Conservation (phyloP, 2,113 vertebrate species). For the Alligator mississippiensis region DNA sequence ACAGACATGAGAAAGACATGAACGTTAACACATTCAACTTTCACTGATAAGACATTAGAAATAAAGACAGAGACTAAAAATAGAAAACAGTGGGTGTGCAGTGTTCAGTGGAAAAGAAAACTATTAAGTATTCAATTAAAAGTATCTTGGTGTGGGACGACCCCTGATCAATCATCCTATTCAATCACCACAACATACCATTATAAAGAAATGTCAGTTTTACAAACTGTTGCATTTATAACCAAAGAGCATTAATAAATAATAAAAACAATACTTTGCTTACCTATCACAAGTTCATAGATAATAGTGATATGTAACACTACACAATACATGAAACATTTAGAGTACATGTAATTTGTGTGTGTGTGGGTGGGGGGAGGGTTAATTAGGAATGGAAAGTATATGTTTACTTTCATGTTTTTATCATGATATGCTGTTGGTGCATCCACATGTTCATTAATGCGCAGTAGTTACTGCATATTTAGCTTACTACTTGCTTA, state of each 20-base stretch:
- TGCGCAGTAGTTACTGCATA: no score
- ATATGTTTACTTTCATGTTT: not conserved
- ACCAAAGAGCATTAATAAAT: not conserved
- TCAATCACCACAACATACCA: not conserved
- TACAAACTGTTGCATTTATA: not conserved
- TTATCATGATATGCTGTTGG: fast-evolving
- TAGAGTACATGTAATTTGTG: not conserved
- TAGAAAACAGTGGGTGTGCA: not conserved
- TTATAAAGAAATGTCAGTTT: not conserved
- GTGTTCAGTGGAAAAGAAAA: constrained; percentile 23
- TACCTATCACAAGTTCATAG: not conserved
- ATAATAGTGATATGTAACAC: not conserved
- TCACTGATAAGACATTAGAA: constrained; percentile 17
- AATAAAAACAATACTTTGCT: not conserved
- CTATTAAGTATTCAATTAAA: constrained; percentile 23
- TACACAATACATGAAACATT: not conserved
- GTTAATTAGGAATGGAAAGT: not conserved
- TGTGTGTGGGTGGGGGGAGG: not conserved
- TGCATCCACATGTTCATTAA: no score
- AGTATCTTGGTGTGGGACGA: not conserved
- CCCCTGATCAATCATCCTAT: not conserved
- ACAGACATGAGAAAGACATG: not conserved
- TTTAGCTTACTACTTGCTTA: no score
- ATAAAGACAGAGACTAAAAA: not conserved
- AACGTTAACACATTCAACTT: not conserved